Base-by-base conservation (phyloP, 2,888 invertebrate species). In the Elegia similella region DNA sequence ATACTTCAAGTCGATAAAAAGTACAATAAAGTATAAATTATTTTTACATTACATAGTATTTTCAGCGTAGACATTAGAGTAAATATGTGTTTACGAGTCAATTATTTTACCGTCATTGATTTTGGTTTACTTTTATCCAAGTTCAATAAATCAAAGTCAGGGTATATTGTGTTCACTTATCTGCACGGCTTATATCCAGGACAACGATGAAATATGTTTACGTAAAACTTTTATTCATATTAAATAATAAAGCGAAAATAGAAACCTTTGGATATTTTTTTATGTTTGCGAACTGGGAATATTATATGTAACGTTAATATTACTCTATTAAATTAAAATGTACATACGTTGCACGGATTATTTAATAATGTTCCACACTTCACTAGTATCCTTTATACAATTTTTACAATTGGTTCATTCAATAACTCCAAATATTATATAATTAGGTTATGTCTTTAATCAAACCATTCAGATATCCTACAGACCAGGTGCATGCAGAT, bases 101-200 rank as follows among this genome's bases (percentile, higher is more conserved):
- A 50, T 50, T 34, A 50, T 50, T 50, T 50, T 15, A 13, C 34
- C 50, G 34, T 34, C 34, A 50, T 34, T 50, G 34, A 34, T 34
- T 17, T 34, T 50, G 12, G 34, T 15, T 32, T 32, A 10, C 46
- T 48, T 48, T 30, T 13, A 16, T 17, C 16, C 50, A 50, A 50
- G 16, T 12, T 34, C 50, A 50, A 50, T 50, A 34, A 50, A 50
- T 50, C 50, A 34, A 16, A 16, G 34, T 34, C 34, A 12, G 16
- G 12, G 34, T 50, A 34, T 34, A 32, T 30, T 50, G 10, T 13
- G 34, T 48, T 47, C 48, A 48, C 32, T 32, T 48, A 48, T 48
- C 48, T 32, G 15, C 2, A 48, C 12, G 34, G 34, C 50, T 34
- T 50, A 50, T 50, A 50, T 50, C 34, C 50, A 50, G 50, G 48